Conservation (phyloP, 2,797 vertebrate genomes). For the Tokudaia tokunoshimensis region DNA sequence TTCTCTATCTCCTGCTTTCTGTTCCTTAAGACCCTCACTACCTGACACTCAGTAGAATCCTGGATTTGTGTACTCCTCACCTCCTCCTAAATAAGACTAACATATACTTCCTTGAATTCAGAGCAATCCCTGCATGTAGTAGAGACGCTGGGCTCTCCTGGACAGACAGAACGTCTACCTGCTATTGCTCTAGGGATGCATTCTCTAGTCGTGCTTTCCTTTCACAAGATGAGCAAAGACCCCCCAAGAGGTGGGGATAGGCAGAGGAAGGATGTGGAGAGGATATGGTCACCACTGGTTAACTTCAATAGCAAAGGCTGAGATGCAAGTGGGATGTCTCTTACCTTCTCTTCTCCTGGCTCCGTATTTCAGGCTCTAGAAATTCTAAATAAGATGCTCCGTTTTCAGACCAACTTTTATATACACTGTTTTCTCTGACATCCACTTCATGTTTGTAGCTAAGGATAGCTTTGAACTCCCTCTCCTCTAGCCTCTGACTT, state of each 20-base stretch:
- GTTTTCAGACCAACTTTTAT: background rate
- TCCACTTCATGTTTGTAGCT: background rate
- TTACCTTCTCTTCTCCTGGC: background rate
- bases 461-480: background rate
- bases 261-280: background rate
- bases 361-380: background rate
- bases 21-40: conserved; percentile 12
- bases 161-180: background rate
- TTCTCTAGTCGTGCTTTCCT: background rate
- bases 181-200: background rate
- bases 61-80: background rate
- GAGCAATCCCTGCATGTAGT: background rate
- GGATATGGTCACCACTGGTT: background rate
- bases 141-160: background rate
- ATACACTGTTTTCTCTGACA: background rate
- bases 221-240: background rate
- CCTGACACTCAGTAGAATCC: conserved; percentile 26
- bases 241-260: background rate
- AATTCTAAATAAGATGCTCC: background rate
- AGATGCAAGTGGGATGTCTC: background rate
- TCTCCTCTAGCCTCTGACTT: background rate
- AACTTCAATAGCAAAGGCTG: background rate
- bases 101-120: background rate
- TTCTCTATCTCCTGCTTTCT: conserved; percentile 8
- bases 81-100: background rate